phyloP scores from a whole-genome alignment of 1,140 invertebrate genomes.

The Diploscapter pachys region DNA sequence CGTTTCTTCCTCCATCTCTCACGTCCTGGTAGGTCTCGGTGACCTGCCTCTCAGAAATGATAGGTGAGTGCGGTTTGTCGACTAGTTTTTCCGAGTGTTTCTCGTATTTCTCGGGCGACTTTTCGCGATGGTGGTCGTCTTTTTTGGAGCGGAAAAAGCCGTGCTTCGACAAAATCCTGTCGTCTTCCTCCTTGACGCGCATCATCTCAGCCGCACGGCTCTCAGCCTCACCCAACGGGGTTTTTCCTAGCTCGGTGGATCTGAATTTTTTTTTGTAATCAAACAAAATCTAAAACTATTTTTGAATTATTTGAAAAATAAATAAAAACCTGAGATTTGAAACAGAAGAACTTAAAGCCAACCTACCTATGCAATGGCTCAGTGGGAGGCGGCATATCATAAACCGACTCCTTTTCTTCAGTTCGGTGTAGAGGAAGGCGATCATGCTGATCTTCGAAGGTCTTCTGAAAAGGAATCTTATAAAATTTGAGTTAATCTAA shows the following conservation, averaged over 20 bases:
- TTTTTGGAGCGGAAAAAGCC: slow-evolving; percentile 20
- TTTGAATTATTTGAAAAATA: no score
- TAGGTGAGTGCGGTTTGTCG: slow-evolving; percentile 5
- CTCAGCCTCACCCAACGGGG: slow-evolving; percentile 10
- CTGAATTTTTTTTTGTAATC: not conserved
- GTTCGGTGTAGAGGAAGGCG: slow-evolving; percentile 17
- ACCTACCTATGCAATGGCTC: not conserved
- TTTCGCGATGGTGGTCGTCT: no score
- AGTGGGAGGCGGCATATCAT: slow-evolving; percentile 26
- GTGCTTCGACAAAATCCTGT: slow-evolving; percentile 34
- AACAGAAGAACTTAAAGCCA: not conserved
- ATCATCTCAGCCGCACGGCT: slow-evolving; percentile 15
- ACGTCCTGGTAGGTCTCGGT: slow-evolving; percentile 1
- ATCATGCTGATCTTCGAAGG: not conserved
- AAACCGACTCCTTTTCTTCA: slow-evolving; percentile 28
- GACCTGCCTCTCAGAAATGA: slow-evolving; percentile 29
- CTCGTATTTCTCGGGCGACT: no score
- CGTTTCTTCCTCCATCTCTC: no score
- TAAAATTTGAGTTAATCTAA: no score
- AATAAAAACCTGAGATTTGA: not conserved
- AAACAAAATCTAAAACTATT: not conserved
- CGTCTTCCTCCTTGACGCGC: slow-evolving; percentile 40
- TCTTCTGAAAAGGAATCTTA: no score
- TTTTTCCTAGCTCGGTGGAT: not conserved
- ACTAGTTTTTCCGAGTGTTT: no score